Evolutionary conservation across 2,113 vertebrate species (phyloP).

Genomic region (Brachyhypopomus gauderio): DNA sequence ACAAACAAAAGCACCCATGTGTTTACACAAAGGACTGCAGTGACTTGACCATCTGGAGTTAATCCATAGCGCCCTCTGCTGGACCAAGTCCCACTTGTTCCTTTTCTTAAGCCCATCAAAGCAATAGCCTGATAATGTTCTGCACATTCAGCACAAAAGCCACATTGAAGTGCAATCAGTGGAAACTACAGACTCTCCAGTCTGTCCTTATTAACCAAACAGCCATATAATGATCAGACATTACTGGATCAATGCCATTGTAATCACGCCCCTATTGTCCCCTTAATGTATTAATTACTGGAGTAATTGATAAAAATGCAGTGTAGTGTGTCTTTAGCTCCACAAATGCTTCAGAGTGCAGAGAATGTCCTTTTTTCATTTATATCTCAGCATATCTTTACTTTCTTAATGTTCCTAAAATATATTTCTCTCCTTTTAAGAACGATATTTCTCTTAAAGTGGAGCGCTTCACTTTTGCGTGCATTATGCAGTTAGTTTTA

Average conservation of each 20-base stretch:
- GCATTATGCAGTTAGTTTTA: neutral
- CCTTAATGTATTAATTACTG: slow-evolving; percentile 70
- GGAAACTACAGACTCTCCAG: slow-evolving; percentile 65
- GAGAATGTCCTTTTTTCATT: neutral
- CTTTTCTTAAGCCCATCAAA: slow-evolving; percentile 56
- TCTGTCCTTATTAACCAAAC: slow-evolving; percentile 70
- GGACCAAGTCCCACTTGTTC: slow-evolving; percentile 56
- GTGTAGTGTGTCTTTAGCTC: slow-evolving; percentile 53
- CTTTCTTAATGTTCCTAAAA: neutral
- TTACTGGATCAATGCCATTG: slow-evolving; percentile 58
- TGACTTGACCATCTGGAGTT: slow-evolving; percentile 52
- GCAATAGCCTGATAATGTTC: slow-evolving; percentile 59
- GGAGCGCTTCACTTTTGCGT: neutral
- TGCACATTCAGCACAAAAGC: slow-evolving; percentile 73
- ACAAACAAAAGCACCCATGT: slow-evolving; percentile 54
- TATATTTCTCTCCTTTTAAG: neutral
- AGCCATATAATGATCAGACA: slow-evolving; percentile 67
- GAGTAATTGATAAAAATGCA: slow-evolving; percentile 67
- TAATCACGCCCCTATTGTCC: slow-evolving; percentile 67
- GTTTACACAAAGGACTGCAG: slow-evolving; percentile 61
- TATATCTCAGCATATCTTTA: neutral
- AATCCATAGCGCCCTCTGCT: slow-evolving; percentile 76
- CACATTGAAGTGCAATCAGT: slow-evolving; percentile 74
- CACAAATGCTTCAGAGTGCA: slow-evolving; percentile 37
- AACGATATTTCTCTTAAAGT: neutral